Conservation (phyloP, 2,797 vertebrate genomes). For the Uromys caudimaculatus region DNA sequence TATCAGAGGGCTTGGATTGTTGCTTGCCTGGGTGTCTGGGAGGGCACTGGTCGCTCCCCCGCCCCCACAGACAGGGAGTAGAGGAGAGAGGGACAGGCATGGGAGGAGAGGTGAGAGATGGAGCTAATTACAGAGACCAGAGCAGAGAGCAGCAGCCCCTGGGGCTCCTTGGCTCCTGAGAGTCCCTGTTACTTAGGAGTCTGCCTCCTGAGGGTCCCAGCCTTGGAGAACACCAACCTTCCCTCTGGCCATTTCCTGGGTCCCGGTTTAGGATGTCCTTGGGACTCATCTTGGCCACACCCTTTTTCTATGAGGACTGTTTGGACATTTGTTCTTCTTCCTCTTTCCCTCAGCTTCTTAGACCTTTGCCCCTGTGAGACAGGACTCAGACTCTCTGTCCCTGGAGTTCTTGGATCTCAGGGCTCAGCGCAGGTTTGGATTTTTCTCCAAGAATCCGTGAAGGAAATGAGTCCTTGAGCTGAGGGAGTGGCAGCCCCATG, state of each 20-base stretch:
- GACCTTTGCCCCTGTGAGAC: not conserved
- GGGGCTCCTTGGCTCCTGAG: not conserved
- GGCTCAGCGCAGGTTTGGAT: not conserved
- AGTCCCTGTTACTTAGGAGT: not conserved
- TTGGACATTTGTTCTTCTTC: not conserved
- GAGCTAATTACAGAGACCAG: not conserved
- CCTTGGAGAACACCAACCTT: not conserved
- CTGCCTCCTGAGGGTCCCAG: not conserved
- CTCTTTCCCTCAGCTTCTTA: not conserved
- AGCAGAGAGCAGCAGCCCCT: not conserved
- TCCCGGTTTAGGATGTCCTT: not conserved
- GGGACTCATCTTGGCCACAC: not conserved
- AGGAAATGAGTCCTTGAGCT: not conserved
- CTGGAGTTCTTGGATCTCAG: not conserved
- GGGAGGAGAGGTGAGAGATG: not conserved
- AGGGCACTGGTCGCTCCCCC: not conserved
- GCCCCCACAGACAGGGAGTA: not conserved
- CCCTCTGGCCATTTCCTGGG: not conserved
- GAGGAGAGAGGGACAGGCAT: not conserved
- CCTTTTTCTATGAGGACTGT: not conserved
- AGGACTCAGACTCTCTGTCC: not conserved
- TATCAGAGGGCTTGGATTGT: not conserved
- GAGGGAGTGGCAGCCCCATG: too few relatives aligned
- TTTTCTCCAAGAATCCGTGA: not conserved
- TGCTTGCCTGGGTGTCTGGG: not conserved